A percentile compares a stretch with the other conserved stretches of the same genome.
Conservation (phyloP, 2,888 invertebrate species). For the Lobophora halterata region DNA sequence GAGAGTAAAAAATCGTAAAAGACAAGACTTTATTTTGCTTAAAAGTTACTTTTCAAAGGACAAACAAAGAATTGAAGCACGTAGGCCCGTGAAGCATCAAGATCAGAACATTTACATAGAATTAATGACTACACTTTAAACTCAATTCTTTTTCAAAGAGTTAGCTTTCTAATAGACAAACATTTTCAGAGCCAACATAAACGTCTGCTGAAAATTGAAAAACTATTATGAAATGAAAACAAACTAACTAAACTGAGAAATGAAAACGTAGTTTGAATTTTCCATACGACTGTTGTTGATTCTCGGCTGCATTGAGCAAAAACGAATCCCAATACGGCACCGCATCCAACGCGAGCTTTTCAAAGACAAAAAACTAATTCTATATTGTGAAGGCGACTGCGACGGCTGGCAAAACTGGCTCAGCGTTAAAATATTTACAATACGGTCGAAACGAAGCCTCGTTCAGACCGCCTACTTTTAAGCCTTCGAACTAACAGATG, state of each 20-base stretch:
- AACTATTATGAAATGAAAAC: conserved; percentile 8
- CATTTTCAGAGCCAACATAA: background rate
- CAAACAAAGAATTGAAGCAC: too few species aligned
- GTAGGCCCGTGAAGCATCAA: too few species aligned
- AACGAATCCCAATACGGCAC: conserved; percentile 15
- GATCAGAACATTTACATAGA: too few species aligned
- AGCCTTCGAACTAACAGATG: conserved; percentile 41
- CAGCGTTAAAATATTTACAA: conserved; percentile 67
- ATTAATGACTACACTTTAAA: too few species aligned
- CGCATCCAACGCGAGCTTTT: conserved; percentile 24
- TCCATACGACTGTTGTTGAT: conserved; percentile 3
- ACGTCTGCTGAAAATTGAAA: conserved; percentile 1
- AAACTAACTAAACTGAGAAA: conserved; percentile 5
- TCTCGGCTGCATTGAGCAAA: conserved; percentile 2
- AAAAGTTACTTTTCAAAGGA: too few species aligned
- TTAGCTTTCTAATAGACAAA: too few species aligned
- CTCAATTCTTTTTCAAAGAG: too few species aligned
- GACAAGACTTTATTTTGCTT: too few species aligned
- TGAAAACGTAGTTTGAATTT: conserved; percentile 3
- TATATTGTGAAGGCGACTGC: conserved; percentile 39
- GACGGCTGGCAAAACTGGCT: conserved; percentile 42
- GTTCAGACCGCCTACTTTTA: conserved; percentile 38
- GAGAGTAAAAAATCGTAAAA: too few species aligned
- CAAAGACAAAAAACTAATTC: conserved; percentile 39
- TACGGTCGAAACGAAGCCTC: conserved; percentile 53